Percentiles rank a stretch among this genome's conserved stretches.
These are phyloP conservation scores for Rhabdomys dilectus DNA, from an alignment of 2,113 vertebrate genomes.

Conservation along the genomic window DNA sequence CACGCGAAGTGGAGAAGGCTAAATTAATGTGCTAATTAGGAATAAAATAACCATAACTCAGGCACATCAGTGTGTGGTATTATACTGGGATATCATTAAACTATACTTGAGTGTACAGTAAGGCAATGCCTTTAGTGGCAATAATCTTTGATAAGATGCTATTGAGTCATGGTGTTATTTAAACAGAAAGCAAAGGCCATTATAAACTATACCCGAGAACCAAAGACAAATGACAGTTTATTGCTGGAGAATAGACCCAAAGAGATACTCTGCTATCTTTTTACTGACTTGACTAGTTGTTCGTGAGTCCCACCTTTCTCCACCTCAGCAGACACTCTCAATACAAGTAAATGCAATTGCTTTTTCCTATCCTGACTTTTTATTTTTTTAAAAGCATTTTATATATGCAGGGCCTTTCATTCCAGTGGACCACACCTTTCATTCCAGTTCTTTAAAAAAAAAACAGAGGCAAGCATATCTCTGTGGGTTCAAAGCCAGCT, in stretches of 20 bases:
- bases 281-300: background rate
- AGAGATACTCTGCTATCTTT: background rate
- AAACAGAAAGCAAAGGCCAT: conserved; percentile 68
- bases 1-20: conserved; percentile 64
- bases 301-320: background rate
- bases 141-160: conserved; percentile 65
- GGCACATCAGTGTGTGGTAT: conserved; percentile 49
- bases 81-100: conserved; percentile 74
- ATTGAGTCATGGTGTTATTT: conserved; percentile 66
- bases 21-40: conserved; percentile 80
- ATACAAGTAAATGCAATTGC: background rate
- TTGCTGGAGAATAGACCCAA: conserved; percentile 16
- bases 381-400: background rate
- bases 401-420: background rate
- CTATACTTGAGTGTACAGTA: conserved; percentile 69
- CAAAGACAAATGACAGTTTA: conserved; percentile 55
- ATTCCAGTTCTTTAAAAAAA: background rate
- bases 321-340: background rate
- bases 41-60: conserved; percentile 76
- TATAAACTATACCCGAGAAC: conserved; percentile 65
- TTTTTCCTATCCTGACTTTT: background rate
- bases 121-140: conserved; percentile 64
- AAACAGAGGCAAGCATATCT: background rate
- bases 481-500: background rate
- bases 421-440: background rate